phyloP scores from a whole-genome alignment of 2,113 vertebrate genomes.

The Mobula hypostoma region DNA sequence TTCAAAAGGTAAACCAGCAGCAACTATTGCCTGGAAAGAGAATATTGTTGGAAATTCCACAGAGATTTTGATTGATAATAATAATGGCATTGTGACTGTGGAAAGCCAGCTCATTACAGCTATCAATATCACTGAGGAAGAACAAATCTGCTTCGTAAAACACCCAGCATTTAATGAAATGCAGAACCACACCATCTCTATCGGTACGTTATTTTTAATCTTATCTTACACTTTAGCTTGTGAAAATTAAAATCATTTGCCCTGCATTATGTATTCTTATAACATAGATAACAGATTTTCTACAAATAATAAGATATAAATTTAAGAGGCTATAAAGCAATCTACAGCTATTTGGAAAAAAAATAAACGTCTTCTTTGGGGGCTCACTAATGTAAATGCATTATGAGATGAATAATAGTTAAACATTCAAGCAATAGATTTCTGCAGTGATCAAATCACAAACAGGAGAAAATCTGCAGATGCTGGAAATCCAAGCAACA shows the following conservation, averaged over 20 bases:
- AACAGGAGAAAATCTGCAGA: too few relatives aligned
- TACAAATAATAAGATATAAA: neutral
- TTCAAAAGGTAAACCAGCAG: neutral
- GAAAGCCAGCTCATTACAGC: neutral
- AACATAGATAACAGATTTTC: neutral
- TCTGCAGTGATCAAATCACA: neutral
- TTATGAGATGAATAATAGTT: neutral
- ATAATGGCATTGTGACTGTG: neutral
- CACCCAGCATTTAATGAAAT: neutral
- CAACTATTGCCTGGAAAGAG: slow-evolving; percentile 8
- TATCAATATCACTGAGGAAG: neutral
- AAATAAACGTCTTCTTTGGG: neutral
- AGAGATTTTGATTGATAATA: neutral
- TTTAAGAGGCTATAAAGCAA: neutral
- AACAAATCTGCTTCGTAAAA: neutral
- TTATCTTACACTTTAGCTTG: neutral
- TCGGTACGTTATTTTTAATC: neutral
- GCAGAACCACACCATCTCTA: neutral
- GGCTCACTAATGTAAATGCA: neutral
- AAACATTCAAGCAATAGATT: neutral
- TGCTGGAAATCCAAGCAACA: too few relatives aligned
- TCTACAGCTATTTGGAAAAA: neutral
- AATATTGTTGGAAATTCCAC: neutral
- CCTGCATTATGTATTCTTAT: neutral
- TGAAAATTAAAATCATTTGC: neutral